Percentiles rank a stretch among this genome's conserved stretches.
phyloP scores from a whole-genome alignment of 2,113 vertebrate species.

The Symphodus melops region DNA sequence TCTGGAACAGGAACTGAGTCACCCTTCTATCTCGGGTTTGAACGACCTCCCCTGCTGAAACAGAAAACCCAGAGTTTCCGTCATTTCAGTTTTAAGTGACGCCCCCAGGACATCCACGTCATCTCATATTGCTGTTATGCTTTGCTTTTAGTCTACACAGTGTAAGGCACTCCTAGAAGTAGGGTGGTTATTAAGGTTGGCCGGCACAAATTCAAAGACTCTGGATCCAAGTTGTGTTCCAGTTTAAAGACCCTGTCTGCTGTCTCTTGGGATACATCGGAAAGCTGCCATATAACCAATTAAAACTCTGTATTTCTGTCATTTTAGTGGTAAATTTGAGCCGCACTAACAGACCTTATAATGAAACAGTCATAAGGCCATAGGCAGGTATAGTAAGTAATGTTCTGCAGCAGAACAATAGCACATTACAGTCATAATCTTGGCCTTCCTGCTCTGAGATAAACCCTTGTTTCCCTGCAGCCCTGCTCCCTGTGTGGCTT shows the following conservation, averaged over 20 bases:
- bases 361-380: constrained; percentile 1
- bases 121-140: no score
- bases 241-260: neutral
- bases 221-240: no score
- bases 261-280: neutral
- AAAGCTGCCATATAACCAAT: neutral
- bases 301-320: neutral
- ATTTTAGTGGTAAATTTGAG: neutral
- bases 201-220: no score
- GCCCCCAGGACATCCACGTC: no score
- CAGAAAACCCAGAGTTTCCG: no score
- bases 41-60: no score
- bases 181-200: no score
- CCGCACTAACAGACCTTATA: neutral
- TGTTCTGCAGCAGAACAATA: constrained; percentile 29
- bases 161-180: no score
- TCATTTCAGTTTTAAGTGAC: no score
- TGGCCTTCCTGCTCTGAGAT: constrained; percentile 39
- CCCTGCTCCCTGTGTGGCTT: constrained; percentile 28
- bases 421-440: constrained; percentile 45
- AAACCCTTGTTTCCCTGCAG: constrained; percentile 38
- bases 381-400: neutral
- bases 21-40: no score
- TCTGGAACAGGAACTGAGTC: no score
- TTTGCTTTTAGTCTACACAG: no score